Percentiles rank a stretch among this genome's conserved stretches.
phyloP scores from a whole-genome alignment of 2,113 vertebrate genomes.

The Bambusicola thoracicus region DNA sequence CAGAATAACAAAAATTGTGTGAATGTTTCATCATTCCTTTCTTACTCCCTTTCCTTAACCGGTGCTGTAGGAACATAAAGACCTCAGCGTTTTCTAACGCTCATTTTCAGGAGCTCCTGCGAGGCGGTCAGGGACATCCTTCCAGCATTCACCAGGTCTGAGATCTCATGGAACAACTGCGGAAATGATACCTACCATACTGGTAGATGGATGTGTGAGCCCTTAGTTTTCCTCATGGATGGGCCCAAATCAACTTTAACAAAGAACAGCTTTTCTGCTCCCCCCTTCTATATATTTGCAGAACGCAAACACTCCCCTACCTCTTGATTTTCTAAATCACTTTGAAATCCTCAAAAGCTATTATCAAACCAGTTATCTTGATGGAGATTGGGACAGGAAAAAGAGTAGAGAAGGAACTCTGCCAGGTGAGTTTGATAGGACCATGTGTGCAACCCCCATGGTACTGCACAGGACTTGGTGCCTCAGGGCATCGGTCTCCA shows the following conservation, averaged over 20 bases:
- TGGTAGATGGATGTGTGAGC: background rate
- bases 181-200: background rate
- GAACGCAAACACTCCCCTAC: slow-evolving; percentile 9
- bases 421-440: background rate
- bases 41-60: background rate
- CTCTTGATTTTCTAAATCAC: slow-evolving; percentile 55
- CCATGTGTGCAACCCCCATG: slow-evolving; percentile 14
- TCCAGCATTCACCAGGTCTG: background rate
- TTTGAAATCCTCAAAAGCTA: slow-evolving; percentile 60
- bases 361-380: slow-evolving; percentile 45
- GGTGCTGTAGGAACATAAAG: background rate
- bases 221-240: slow-evolving; percentile 4
- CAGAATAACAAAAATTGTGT: background rate
- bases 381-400: background rate
- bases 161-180: background rate
- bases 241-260: slow-evolving; percentile 33
- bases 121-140: background rate
- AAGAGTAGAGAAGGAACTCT: slow-evolving; percentile 33
- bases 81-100: background rate
- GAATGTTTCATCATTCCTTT: background rate
- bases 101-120: background rate
- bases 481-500: background rate
- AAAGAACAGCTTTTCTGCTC: slow-evolving; percentile 32
- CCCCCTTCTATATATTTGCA: slow-evolving; percentile 12
- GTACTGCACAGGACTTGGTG: background rate